Base-by-base conservation (phyloP, 35 echinoderm and acorn worm genomes). In the Ophioderma brevispina region DNA sequence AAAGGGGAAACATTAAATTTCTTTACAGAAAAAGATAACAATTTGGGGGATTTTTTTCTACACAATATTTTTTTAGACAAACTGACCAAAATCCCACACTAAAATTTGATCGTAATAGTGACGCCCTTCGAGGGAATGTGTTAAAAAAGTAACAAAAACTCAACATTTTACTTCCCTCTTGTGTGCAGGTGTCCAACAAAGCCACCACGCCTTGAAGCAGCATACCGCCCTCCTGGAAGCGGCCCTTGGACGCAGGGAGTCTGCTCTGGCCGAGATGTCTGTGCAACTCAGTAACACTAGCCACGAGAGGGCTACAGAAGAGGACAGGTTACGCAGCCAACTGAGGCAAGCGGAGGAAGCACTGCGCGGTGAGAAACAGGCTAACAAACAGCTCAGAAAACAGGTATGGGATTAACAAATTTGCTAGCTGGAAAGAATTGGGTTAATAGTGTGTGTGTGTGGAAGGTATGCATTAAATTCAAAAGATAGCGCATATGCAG, bases 121-220 rank as follows among this genome's bases (percentile, higher is more conserved):
- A n/a, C n/a, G n/a, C n/a, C n/a, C n/a, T n/a, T n/a, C n/a, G n/a
- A n/a, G n/a, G n/a, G n/a, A n/a, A n/a, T n/a, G n/a, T n/a, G n/a
- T n/a, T n/a, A n/a, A n/a, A n/a, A n/a, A n/a, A n/a, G n/a, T n/a
- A n/a, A n/a, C n/a, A n/a, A n/a, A n/a, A n/a, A n/a, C 36, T 28
- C 25, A 37, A 32, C 36, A n/a, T n/a, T n/a, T n/a, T n/a, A n/a
- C n/a, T n/a, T n/a, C n/a, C 52, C 64, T 39, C 8, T 41, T 39
- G 41, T 30, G 43, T 78, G 35, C 81, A 91, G 97, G 97, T 79
- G 97, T 99, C 6, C 94, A 99, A n/a, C 93, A 99, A 82, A 99
- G 97, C 76, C 97, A 99, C 80, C 64, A 87, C 0, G 94, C 94
- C 55, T 76, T 99, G 38, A 99, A 99, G 76, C 90, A 94, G 33